A percentile compares a stretch with the other conserved stretches of the same genome.
These are phyloP conservation scores for Amphipyra tragopoginis DNA, from an alignment of 2,888 invertebrate species.

Conservation along the genomic window DNA sequence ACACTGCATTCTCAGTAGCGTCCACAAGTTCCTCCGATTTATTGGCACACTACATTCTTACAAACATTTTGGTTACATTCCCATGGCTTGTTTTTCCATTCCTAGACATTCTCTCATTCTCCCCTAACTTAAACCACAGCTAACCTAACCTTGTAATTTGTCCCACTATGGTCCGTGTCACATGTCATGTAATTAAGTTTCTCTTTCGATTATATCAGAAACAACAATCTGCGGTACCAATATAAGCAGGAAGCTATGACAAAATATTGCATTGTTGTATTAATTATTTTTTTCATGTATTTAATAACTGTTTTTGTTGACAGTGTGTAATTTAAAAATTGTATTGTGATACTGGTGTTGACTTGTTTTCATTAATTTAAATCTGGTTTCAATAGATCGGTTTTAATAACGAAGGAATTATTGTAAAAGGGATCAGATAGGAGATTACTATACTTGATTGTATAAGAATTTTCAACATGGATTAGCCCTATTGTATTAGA, in stretches of 20 bases:
- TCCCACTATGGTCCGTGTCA: slow-evolving; percentile 68
- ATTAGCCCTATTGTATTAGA: too few relatives aligned
- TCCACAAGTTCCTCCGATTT: too few relatives aligned
- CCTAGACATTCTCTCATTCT: background rate
- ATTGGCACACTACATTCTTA: too few relatives aligned
- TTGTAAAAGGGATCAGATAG: too few relatives aligned
- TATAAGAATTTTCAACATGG: too few relatives aligned
- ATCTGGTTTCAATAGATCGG: too few relatives aligned
- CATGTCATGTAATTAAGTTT: slow-evolving; percentile 75
- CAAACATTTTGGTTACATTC: too few relatives aligned
- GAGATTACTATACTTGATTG: too few relatives aligned
- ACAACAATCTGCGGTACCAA: slow-evolving; percentile 63
- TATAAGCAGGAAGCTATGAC: slow-evolving; percentile 41
- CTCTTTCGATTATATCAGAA: slow-evolving; percentile 69
- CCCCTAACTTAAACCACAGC: slow-evolving; percentile 32
- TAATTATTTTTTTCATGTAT: slow-evolving; percentile 32
- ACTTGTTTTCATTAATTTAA: too few relatives aligned
- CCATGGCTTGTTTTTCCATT: background rate
- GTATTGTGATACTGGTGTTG: background rate
- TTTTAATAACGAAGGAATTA: too few relatives aligned
- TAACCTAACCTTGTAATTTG: slow-evolving; percentile 69
- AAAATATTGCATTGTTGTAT: slow-evolving; percentile 38
- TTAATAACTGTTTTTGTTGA: slow-evolving; percentile 16
- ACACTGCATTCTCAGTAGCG: too few relatives aligned
- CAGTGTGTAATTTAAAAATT: slow-evolving; percentile 12